Conservation (phyloP, 2,888 invertebrate genomes). For the Epirrhoe alternata region DNA sequence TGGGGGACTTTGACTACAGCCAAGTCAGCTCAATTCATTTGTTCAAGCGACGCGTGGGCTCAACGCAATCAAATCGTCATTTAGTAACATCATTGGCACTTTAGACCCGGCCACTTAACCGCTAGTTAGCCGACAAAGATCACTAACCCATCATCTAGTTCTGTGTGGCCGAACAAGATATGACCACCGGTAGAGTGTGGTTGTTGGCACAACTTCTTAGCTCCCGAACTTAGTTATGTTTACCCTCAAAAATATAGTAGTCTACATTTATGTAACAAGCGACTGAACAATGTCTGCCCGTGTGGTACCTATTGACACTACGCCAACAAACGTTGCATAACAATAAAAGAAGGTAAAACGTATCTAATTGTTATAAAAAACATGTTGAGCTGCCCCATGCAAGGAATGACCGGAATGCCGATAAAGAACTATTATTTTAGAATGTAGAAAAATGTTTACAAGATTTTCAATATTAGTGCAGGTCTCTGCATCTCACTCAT, state of each 20-base stretch:
- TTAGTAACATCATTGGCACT: conserved; percentile 34
- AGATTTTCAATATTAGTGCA: no score
- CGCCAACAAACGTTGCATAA: conserved; percentile 69
- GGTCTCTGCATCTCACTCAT: no score
- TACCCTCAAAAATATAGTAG: conserved; percentile 72
- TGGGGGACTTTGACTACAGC: no score
- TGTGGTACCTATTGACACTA: conserved; percentile 66
- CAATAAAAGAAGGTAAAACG: conserved; percentile 78
- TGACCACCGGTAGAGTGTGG: conserved; percentile 34
- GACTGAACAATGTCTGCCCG: conserved; percentile 69
- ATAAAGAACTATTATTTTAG: not conserved
- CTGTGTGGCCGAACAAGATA: conserved; percentile 39
- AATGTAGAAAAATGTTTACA: no score
- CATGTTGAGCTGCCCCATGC: conserved; percentile 48
- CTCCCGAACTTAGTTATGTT: conserved; percentile 59
- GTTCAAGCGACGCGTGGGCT: conserved; percentile 20
- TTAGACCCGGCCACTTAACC: conserved; percentile 30
- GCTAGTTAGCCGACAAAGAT: conserved; percentile 33
- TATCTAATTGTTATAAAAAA: conserved; percentile 83
- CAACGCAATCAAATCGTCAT: conserved; percentile 29
- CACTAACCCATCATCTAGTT: conserved; percentile 29
- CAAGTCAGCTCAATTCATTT: not conserved
- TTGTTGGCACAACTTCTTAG: conserved; percentile 72
- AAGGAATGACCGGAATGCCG: conserved; percentile 2
- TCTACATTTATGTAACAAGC: conserved; percentile 78